Percentiles rank a stretch among this genome's conserved stretches.
Conservation (phyloP, 2,113 vertebrate species). For the Pygoscelis adeliae region DNA sequence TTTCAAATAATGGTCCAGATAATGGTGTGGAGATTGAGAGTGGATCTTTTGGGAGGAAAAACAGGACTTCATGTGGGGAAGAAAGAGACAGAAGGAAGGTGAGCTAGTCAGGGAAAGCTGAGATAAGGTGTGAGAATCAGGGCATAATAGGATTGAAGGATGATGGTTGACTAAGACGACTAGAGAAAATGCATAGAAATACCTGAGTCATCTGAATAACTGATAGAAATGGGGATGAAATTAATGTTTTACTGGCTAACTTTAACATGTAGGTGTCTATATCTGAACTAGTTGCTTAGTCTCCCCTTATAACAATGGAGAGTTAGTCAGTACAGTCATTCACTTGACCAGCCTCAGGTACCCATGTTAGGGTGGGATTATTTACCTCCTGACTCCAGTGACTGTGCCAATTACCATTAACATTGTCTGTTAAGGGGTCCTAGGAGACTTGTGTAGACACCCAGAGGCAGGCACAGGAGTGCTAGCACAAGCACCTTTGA, state of each 20-base stretch:
- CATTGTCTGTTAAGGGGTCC: background rate
- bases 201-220: background rate
- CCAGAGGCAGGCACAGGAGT: background rate
- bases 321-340: background rate
- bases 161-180: background rate
- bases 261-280: background rate
- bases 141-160: background rate
- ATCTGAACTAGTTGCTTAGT: background rate
- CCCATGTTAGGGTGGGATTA: background rate
- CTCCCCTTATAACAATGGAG: background rate
- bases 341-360: background rate
- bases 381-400: background rate
- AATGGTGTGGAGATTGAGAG: background rate
- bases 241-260: background rate
- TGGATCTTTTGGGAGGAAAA: background rate
- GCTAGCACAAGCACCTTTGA: background rate
- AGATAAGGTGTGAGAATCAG: background rate
- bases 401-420: background rate
- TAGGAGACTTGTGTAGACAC: background rate
- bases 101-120: background rate
- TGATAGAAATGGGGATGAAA: background rate
- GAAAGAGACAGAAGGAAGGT: background rate
- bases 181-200: background rate
- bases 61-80: background rate
- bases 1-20: background rate